Evolutionary conservation across 1,140 invertebrate species (phyloP).

Genomic region (Bursaphelenchus mucronatus): DNA sequence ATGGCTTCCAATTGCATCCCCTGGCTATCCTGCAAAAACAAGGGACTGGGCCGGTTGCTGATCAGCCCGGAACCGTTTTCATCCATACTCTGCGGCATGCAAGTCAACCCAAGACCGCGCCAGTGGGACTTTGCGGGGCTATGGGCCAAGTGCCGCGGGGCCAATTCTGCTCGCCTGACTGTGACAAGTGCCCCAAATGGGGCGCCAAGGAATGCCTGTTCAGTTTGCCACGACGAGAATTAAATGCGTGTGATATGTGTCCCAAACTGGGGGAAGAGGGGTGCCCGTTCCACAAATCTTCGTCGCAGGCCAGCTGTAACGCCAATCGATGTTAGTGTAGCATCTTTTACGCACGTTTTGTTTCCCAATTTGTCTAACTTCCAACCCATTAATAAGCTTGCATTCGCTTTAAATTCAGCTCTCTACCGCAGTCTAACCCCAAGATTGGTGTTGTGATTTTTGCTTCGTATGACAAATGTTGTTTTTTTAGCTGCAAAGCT

Average conservation of each 20-base stretch:
- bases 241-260: constrained; percentile 35
- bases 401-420: constrained; percentile 3
- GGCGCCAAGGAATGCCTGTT: constrained; percentile 46
- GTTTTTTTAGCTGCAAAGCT: constrained; percentile 57
- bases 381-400: background rate
- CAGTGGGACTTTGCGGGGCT: constrained; percentile 20
- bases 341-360: too few relatives aligned
- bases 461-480: constrained; percentile 24
- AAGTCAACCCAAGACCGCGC: constrained; percentile 10
- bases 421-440: background rate
- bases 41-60: background rate
- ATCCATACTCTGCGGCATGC: constrained; percentile 28
- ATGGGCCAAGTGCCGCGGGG: constrained; percentile 28
- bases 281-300: constrained; percentile 27
- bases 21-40: constrained; percentile 16
- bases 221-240: constrained; percentile 28
- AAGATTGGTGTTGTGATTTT: background rate
- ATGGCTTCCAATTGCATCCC: constrained; percentile 17
- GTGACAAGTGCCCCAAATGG: constrained; percentile 43
- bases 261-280: constrained; percentile 41
- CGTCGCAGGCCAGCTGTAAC: constrained; percentile 5
- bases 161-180: constrained; percentile 40
- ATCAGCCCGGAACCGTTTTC: constrained; percentile 9
- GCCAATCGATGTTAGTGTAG: background rate
- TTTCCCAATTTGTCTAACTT: too few relatives aligned